A percentile compares a stretch with the other conserved stretches of the same genome.
Evolutionary conservation across 2,888 invertebrate species (phyloP).

Genomic region (Leptothorax acervorum): DNA sequence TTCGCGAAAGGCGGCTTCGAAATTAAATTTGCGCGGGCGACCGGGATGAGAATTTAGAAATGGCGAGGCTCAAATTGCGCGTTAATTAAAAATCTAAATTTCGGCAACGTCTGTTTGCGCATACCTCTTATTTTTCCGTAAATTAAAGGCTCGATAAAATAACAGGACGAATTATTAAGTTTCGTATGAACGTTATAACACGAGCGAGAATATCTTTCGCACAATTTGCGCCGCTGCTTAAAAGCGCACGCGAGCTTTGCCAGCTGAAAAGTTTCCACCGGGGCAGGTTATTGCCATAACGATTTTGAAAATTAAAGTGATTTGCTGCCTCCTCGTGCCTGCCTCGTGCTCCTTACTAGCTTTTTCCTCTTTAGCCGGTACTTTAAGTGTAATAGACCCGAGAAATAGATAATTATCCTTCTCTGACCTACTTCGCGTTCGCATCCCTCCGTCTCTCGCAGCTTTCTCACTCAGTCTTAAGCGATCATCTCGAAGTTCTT

Average conservation of each 20-base stretch:
- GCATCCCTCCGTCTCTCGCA: constrained; percentile 31
- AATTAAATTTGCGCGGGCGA: constrained; percentile 8
- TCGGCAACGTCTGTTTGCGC: neutral
- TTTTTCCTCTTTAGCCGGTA: constrained; percentile 52
- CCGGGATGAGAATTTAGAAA: neutral
- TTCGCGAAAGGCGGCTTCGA: constrained; percentile 5
- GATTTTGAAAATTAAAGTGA: constrained; percentile 56
- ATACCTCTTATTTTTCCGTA: neutral
- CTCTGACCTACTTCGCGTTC: constrained; percentile 65
- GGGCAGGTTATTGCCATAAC: constrained; percentile 20
- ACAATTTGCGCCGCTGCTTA: constrained; percentile 37
- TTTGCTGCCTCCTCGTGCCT: constrained; percentile 36
- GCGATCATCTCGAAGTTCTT: constrained; percentile 56
- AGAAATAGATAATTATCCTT: constrained; percentile 82
- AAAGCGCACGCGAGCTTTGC: constrained; percentile 18
- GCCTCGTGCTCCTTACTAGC: constrained; percentile 38
- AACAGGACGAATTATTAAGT: neutral
- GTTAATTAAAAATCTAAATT: constrained; percentile 8
- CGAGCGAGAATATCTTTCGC: constrained; percentile 27
- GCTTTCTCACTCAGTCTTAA: constrained; percentile 55
- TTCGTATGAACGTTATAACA: neutral
- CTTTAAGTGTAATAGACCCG: constrained; percentile 79
- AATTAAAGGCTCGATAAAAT: neutral
- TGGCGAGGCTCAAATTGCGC: neutral
- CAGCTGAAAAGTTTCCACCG: constrained; percentile 42